Percentiles rank a stretch among this genome's conserved stretches.
Conservation (phyloP, 2,888 invertebrate genomes). For the Caenorhabditis doughertyi region DNA sequence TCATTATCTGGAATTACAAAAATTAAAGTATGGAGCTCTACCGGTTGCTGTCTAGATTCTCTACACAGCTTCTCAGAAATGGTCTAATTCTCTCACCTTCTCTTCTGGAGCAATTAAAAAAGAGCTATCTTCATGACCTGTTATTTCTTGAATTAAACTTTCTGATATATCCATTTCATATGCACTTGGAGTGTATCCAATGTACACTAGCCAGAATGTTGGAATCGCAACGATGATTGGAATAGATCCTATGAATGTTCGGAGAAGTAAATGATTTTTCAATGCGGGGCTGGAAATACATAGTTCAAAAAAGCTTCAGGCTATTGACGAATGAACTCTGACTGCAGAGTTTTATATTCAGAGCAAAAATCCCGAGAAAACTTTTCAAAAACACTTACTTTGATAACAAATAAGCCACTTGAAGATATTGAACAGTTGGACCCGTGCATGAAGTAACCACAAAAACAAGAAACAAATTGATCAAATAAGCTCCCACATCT, state of each 20-base stretch:
- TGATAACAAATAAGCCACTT: conserved; percentile 42
- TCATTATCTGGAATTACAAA: conserved; percentile 5
- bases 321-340: too few relatives aligned
- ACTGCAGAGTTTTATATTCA: too few relatives aligned
- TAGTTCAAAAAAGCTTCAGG: too few relatives aligned
- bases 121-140: conserved; percentile 31
- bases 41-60: not conserved
- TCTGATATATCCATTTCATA: conserved; percentile 39
- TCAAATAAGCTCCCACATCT: conserved; percentile 22
- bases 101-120: conserved; percentile 53
- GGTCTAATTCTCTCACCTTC: too few relatives aligned
- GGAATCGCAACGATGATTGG: conserved; percentile 35
- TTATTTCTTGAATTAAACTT: conserved; percentile 37
- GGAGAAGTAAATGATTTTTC: conserved; percentile 30
- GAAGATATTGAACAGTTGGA: conserved; percentile 48
- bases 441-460: conserved; percentile 44
- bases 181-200: conserved; percentile 33
- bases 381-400: conserved; percentile 7
- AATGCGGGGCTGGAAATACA: conserved; percentile 34
- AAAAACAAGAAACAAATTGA: conserved; percentile 43
- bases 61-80: too few relatives aligned
- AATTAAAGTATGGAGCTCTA: not conserved
- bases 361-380: too few relatives aligned
- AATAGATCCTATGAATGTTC: conserved; percentile 15
- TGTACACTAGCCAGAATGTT: conserved; percentile 16